These are phyloP conservation scores for Agrenia bidenticulata DNA, from an alignment of 2,888 invertebrate genomes.

Conservation along the genomic window DNA sequence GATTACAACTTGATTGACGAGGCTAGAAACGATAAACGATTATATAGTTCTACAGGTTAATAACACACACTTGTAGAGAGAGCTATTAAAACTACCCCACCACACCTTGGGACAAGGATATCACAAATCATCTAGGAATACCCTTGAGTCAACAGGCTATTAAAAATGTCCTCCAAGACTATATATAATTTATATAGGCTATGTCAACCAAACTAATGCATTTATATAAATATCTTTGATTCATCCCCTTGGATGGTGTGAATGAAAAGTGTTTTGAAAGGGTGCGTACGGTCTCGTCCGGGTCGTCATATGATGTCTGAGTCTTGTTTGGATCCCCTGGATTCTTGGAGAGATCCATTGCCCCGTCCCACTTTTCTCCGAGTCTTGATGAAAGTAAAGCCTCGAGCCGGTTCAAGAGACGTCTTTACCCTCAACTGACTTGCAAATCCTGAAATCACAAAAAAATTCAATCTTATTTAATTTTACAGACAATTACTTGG, in stretches of 20 bases:
- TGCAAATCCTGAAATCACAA: no score
- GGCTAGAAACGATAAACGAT: slow-evolving; percentile 10
- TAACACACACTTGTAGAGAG: no score
- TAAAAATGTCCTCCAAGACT: not conserved
- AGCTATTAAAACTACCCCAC: no score
- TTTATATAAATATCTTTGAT: no score
- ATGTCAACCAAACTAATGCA: no score
- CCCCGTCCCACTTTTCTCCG: not conserved
- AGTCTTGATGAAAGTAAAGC: not conserved
- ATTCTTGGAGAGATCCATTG: slow-evolving; percentile 44
- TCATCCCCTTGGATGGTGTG: no score
- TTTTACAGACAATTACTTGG: no score
- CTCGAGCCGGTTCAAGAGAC: no score
- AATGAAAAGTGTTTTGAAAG: not conserved
- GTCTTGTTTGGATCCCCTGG: slow-evolving; percentile 39
- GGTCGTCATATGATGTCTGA: slow-evolving; percentile 1
- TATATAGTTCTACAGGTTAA: slow-evolving; percentile 21
- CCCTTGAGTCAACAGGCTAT: not conserved
- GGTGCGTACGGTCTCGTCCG: not conserved
- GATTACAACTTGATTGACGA: not conserved
- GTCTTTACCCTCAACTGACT: no score
- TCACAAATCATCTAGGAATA: not conserved
- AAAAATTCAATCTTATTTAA: no score
- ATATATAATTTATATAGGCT: no score
- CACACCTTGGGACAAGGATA: not conserved